Evolutionary conservation across 2,113 vertebrate genomes (phyloP).

Genomic region (Clinocottus analis): DNA sequence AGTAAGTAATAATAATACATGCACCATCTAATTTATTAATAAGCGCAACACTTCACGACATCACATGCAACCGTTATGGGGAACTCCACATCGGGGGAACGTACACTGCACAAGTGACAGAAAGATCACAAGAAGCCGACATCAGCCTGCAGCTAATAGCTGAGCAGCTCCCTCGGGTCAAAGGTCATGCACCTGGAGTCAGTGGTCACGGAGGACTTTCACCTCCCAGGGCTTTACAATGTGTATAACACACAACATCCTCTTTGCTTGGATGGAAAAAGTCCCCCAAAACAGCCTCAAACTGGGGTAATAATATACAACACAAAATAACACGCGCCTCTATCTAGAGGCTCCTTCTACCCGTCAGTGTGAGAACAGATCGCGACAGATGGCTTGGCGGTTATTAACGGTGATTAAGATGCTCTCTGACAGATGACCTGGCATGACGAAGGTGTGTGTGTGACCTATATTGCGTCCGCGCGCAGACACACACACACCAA

Average conservation of each 20-base stretch:
- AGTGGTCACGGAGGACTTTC: background rate
- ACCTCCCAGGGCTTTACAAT: background rate
- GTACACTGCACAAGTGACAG: background rate
- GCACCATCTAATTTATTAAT: background rate
- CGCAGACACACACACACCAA: background rate
- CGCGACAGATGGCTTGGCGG: slow-evolving; percentile 31
- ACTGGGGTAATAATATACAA: background rate
- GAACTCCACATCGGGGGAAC: background rate
- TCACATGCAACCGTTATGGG: background rate
- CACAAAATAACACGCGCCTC: background rate
- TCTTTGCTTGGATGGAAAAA: background rate
- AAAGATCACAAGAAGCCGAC: too few relatives aligned
- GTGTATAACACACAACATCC: too few relatives aligned
- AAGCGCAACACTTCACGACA: background rate
- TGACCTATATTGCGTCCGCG: slow-evolving; percentile 13
- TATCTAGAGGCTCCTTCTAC: background rate
- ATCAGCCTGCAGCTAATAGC: background rate
- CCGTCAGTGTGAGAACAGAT: background rate
- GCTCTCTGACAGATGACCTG: slow-evolving; percentile 43
- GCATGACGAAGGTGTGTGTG: slow-evolving; percentile 15
- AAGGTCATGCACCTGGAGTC: background rate
- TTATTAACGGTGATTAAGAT: slow-evolving; percentile 19
- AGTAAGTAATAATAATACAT: too few relatives aligned
- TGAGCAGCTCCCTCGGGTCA: background rate
- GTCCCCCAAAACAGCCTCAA: background rate